Conservation (phyloP, 2,888 invertebrate genomes). For the Acanthosepion pharaonis region DNA sequence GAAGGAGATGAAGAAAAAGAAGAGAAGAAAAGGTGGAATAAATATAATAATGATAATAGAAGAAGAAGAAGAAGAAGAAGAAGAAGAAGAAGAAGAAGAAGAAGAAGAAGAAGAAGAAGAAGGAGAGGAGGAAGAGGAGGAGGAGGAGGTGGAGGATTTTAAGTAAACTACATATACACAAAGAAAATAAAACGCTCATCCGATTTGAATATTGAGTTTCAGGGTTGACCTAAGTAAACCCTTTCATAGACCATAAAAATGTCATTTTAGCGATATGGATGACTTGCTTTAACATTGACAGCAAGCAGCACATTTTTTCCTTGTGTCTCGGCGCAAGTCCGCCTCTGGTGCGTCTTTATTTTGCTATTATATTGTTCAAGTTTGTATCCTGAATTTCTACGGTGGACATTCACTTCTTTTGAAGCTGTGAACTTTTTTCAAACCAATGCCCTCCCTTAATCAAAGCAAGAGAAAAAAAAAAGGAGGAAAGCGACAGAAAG, state of each 20-base stretch:
- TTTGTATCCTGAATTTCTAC: not conserved
- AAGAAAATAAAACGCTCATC: not conserved
- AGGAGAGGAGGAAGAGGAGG: no score
- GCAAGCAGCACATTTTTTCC: not conserved
- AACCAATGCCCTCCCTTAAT: not conserved
- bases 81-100: no score
- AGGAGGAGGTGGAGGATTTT: no score
- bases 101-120: no score
- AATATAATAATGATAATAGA: no score
- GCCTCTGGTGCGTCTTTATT: not conserved
- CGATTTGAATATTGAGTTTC: not conserved
- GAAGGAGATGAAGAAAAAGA: no score
- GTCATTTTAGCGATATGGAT: not conserved
- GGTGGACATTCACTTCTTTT: not conserved
- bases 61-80: no score
- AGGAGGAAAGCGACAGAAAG: not conserved
- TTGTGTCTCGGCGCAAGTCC: not conserved
- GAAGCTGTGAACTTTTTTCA: not conserved
- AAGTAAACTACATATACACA: not conserved
- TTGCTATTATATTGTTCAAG: not conserved
- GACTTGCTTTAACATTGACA: constrained; percentile 33
- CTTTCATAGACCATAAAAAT: not conserved
- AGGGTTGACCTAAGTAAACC: not conserved
- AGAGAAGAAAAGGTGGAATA: no score
- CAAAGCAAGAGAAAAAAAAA: not conserved